Conservation (phyloP, 1,140 invertebrate species). For the Leptestheria dahalacensis region DNA sequence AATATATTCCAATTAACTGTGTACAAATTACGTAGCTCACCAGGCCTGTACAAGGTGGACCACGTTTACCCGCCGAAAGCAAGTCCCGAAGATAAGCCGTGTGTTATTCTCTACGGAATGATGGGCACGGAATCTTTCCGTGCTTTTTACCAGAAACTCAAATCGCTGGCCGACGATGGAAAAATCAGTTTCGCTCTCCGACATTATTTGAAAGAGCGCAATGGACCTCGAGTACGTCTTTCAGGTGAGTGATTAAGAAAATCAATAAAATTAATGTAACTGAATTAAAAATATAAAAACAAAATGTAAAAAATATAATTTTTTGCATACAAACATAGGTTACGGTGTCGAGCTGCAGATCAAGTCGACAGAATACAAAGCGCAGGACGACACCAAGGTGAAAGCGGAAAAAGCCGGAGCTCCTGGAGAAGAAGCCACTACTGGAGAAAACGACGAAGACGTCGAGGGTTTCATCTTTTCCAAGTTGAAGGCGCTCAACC, state of each 20-base stretch:
- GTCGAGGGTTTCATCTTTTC: slow-evolving; percentile 84
- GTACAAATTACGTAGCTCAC: slow-evolving; percentile 26
- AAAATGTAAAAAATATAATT: slow-evolving; percentile 30
- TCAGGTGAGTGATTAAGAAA: too few species aligned
- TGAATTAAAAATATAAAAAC: not conserved
- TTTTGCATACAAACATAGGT: slow-evolving; percentile 75
- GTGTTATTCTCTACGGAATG: slow-evolving; percentile 70
- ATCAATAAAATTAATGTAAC: not conserved
- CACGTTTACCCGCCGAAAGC: slow-evolving; percentile 55
- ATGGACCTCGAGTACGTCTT: slow-evolving; percentile 2
- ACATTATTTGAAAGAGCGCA: slow-evolving; percentile 54
- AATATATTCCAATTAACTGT: too few species aligned
- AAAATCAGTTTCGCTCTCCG: slow-evolving; percentile 72
- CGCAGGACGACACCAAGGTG: slow-evolving; percentile 80
- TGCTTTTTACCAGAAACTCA: slow-evolving; percentile 54
- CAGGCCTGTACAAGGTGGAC: slow-evolving; percentile 60
- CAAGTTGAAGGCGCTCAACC: slow-evolving; percentile 51
- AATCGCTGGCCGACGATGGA: slow-evolving; percentile 44
- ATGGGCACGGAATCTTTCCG: slow-evolving; percentile 58
- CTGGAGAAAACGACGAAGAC: slow-evolving; percentile 42
- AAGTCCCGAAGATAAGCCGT: slow-evolving; percentile 40
- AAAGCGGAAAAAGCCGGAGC: slow-evolving; percentile 34
- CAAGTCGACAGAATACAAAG: slow-evolving; percentile 99
- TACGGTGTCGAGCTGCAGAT: slow-evolving; percentile 97
- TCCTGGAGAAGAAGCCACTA: slow-evolving; percentile 36